Conservation (phyloP, 2,113 vertebrate genomes). For the Dolichallabes microphthalmus region DNA sequence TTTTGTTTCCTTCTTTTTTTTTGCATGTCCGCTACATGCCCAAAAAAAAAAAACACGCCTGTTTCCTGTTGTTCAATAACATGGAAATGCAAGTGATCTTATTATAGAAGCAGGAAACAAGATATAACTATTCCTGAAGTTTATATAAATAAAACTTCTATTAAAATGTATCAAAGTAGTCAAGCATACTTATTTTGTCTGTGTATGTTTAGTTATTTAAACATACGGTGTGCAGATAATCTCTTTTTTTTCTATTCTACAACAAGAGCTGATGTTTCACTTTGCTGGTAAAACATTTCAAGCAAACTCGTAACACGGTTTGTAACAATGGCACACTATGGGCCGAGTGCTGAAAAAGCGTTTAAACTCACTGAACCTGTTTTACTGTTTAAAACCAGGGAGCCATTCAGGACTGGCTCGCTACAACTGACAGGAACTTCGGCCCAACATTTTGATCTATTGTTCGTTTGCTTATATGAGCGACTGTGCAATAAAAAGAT, state of each 20-base stretch:
- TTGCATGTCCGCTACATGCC: not conserved
- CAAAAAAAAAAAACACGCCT: not conserved
- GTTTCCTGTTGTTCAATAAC: slow-evolving; percentile 20
- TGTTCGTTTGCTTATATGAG: not conserved
- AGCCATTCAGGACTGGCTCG: not conserved
- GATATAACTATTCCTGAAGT: not conserved
- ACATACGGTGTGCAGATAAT: not conserved
- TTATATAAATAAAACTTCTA: not conserved
- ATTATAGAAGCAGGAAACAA: not conserved
- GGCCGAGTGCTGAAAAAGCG: slow-evolving; percentile 6
- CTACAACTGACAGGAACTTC: not conserved
- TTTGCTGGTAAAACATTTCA: not conserved
- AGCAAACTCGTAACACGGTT: not conserved
- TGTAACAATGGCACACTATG: not conserved
- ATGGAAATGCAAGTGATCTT: not conserved
- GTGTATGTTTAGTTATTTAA: not conserved
- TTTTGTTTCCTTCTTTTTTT: slow-evolving; percentile 14
- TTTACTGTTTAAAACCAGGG: not conserved
- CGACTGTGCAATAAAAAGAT: not conserved
- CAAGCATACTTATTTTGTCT: not conserved
- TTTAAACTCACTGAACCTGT: slow-evolving; percentile 29
- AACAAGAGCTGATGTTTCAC: not conserved
- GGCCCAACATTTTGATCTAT: not conserved
- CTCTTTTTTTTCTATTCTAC: not conserved
- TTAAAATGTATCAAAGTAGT: not conserved